Evolutionary conservation across 2,888 invertebrate genomes (phyloP).

Genomic region (Sarcophaga variegata): DNA sequence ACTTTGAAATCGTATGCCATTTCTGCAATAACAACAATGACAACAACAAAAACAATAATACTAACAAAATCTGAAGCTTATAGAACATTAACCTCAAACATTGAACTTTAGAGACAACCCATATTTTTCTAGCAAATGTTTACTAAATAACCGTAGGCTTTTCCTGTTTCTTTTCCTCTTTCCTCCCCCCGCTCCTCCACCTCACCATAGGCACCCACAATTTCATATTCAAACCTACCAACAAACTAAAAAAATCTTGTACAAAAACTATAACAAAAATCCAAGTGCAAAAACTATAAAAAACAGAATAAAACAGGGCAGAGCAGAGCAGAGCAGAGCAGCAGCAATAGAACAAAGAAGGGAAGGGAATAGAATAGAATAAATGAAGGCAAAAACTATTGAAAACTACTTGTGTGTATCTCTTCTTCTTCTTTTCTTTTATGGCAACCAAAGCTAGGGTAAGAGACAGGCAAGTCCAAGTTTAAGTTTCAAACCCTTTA

Average conservation of each 20-base stretch:
- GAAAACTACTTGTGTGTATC: slow-evolving; percentile 61
- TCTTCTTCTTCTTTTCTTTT: slow-evolving; percentile 37
- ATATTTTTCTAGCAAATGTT: slow-evolving; percentile 56
- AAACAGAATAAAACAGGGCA: slow-evolving; percentile 15
- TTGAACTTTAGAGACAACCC: slow-evolving; percentile 66
- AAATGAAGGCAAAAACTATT: slow-evolving; percentile 36
- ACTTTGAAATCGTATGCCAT: slow-evolving; percentile 59
- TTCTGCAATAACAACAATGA: slow-evolving; percentile 25
- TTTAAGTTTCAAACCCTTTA: slow-evolving; percentile 60
- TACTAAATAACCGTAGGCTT: slow-evolving; percentile 64
- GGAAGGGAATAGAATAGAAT: slow-evolving; percentile 16
- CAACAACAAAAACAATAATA: slow-evolving; percentile 26
- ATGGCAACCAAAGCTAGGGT: background rate
- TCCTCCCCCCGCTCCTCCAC: background rate
- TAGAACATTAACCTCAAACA: slow-evolving; percentile 69
- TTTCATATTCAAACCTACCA: too few species aligned
- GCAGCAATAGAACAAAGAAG: background rate
- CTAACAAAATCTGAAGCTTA: slow-evolving; percentile 60
- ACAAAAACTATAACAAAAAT: slow-evolving; percentile 26
- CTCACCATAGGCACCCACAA: too few species aligned
- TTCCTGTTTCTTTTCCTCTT: slow-evolving; percentile 22
- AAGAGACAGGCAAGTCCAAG: slow-evolving; percentile 60
- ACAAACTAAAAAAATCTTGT: slow-evolving; percentile 37
- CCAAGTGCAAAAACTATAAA: background rate
- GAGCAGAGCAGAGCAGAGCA: background rate